A percentile compares a stretch with the other conserved stretches of the same genome.
phyloP scores from a whole-genome alignment of 2,797 vertebrate species.

The Eremophila alpestris region DNA sequence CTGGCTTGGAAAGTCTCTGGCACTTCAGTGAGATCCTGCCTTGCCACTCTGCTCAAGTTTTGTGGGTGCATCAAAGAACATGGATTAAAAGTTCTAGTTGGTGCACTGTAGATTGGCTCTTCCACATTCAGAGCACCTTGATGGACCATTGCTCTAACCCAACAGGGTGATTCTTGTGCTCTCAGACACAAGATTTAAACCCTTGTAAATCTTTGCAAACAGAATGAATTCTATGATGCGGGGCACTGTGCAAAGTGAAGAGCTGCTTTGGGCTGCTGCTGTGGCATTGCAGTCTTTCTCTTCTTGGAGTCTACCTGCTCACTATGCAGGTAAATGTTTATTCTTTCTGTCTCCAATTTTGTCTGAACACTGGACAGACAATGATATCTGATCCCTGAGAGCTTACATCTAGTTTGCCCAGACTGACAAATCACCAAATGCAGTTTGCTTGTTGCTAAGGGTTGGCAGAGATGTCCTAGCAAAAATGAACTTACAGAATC shows the following conservation, averaged over 20 bases:
- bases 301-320: background rate
- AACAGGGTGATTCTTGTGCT: background rate
- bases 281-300: background rate
- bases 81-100: background rate
- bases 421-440: background rate
- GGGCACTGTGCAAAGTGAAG: background rate
- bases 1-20: background rate
- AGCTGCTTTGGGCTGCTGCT: background rate
- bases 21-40: background rate
- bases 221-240: background rate
- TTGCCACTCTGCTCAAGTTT: background rate
- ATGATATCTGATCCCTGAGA: background rate
- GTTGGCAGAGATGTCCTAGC: background rate
- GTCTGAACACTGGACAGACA: background rate
- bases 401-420: background rate
- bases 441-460: background rate
- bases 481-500: background rate
- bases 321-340: background rate
- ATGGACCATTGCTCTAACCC: background rate
- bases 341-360: background rate
- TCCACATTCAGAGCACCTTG: background rate
- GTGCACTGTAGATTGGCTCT: background rate
- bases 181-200: background rate
- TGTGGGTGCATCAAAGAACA: background rate
- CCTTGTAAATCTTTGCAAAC: background rate